Evolutionary conservation across 2,113 vertebrate genomes (phyloP), one percentile per base, ranked within the genome.

Genomic region (Centrocercus urophasianus): DNA sequence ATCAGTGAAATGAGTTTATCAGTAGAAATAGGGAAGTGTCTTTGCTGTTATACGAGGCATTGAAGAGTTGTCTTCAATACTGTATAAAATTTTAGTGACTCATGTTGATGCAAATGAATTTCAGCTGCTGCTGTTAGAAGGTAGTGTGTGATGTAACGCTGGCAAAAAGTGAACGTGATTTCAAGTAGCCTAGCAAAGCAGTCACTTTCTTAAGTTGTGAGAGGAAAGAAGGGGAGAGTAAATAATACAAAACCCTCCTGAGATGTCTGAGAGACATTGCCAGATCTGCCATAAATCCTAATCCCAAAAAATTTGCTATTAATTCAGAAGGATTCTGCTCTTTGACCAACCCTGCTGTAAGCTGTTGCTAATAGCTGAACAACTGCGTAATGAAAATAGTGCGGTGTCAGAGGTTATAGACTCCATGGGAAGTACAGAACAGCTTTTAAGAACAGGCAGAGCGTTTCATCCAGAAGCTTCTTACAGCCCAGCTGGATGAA

Each of bases 11-110:
- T 28, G 47, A 84, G 38, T 38, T 82, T 91, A 11, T 65, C 32
- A 63, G 0, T 16, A 75, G 77, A 72, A 92, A 60, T 71, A 84
- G 77, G 42, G 45, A 50, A 74, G 13, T 34, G 15, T 61, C 66
- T 95, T 93, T 69, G 66, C 42, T 3, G 9, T 57, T 93, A 71
- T 88, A 73, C 11, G 66, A 83, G 40, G 27, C 54, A 43, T 40
- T 71, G 61, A 72, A 85, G 92, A 89, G 27, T 52, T 57, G 32
- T 5, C 61, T 95, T 92, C 91, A 72, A 72, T 93, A 40, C 30
- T 89, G 13, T 57, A 43, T 78, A 59, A 87, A 65, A 82, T 76
- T 79, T 30, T 73, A 6, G n/a, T 82, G 87, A 10, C 40, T 83
- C 75, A 6, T 79, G 70, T 74, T 48, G 59, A 66, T 48, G 75